Evolutionary conservation across 1,140 invertebrate species (phyloP).

Genomic region (Ceratina australensis): DNA sequence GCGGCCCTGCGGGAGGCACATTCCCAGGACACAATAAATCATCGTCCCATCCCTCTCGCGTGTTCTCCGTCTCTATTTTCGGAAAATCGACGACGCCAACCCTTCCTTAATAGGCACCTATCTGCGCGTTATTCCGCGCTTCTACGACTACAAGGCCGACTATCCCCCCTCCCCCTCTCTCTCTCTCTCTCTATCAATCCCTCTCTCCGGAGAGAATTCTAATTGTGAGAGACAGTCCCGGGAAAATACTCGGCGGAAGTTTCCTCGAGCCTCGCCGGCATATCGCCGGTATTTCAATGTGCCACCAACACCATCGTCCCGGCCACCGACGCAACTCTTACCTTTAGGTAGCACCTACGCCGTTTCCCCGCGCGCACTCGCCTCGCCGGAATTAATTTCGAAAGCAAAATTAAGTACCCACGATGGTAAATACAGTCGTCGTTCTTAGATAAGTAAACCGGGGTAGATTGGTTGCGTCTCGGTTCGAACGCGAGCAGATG

Average conservation of each 20-base stretch:
- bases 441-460: slow-evolving; percentile 49
- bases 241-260: slow-evolving; percentile 77
- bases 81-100: slow-evolving; percentile 54
- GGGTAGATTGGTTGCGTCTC: slow-evolving; percentile 24
- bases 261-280: slow-evolving; percentile 65
- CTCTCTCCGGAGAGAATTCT: slow-evolving; percentile 74
- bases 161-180: slow-evolving; percentile 61
- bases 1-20: background rate
- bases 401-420: slow-evolving; percentile 77
- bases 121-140: slow-evolving; percentile 51
- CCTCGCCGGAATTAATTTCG: slow-evolving; percentile 72
- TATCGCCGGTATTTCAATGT: slow-evolving; percentile 73
- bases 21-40: slow-evolving; percentile 46
- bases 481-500: slow-evolving; percentile 44
- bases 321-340: slow-evolving; percentile 41
- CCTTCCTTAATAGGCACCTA: slow-evolving; percentile 59
- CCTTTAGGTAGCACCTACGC: slow-evolving; percentile 67
- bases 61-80: slow-evolving; percentile 41
- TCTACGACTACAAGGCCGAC: slow-evolving; percentile 60
- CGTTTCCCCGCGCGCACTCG: slow-evolving; percentile 40
- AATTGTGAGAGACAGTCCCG: slow-evolving; percentile 77
- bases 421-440: slow-evolving; percentile 71
- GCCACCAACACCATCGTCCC: slow-evolving; percentile 66
- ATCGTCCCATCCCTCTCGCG: slow-evolving; percentile 26
- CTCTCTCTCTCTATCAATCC: slow-evolving; percentile 56